Evolutionary conservation across 2,888 invertebrate species (phyloP).

Genomic region (Melinaea marsaeus): DNA sequence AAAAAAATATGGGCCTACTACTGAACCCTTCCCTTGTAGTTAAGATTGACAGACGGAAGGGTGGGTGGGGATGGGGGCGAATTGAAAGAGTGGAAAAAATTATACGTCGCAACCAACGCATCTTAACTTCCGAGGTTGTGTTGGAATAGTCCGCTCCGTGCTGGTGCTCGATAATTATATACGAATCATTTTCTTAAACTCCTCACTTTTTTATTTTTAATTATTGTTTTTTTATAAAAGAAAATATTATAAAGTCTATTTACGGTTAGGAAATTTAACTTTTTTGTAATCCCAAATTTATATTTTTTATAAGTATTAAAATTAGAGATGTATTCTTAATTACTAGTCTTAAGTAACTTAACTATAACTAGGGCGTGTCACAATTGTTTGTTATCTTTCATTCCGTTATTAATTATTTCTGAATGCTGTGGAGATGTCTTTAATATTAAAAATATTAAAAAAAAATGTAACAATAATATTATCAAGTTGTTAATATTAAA

Average conservation of each 20-base stretch:
- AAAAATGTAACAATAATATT: no score
- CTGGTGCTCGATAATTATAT: conserved; percentile 18
- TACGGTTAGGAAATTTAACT: no score
- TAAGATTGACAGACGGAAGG: conserved; percentile 77
- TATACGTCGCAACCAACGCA: conserved; percentile 75
- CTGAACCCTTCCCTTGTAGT: conserved; percentile 66
- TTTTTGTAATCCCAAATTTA: no score
- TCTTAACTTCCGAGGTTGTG: conserved; percentile 72
- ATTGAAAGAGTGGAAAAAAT: conserved; percentile 75
- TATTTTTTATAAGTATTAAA: no score
- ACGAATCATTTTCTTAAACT: conserved; percentile 2
- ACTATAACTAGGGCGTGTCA: conserved; percentile 31
- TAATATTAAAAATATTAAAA: no score
- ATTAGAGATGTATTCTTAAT: background rate
- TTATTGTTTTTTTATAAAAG: background rate
- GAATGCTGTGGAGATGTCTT: conserved; percentile 29
- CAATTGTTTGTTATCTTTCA: conserved; percentile 34
- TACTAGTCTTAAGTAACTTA: conserved; percentile 21
- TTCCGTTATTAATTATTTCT: conserved; percentile 34
- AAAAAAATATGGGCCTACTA: conserved; percentile 62
- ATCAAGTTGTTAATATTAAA: no score
- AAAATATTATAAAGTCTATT: no score
- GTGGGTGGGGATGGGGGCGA: conserved; percentile 58
- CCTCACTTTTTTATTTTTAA: background rate
- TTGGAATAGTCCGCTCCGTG: conserved; percentile 42